A percentile compares a stretch with the other conserved stretches of the same genome.
phyloP scores from a whole-genome alignment of 2,888 invertebrate species.

The Apamea crenata region DNA sequence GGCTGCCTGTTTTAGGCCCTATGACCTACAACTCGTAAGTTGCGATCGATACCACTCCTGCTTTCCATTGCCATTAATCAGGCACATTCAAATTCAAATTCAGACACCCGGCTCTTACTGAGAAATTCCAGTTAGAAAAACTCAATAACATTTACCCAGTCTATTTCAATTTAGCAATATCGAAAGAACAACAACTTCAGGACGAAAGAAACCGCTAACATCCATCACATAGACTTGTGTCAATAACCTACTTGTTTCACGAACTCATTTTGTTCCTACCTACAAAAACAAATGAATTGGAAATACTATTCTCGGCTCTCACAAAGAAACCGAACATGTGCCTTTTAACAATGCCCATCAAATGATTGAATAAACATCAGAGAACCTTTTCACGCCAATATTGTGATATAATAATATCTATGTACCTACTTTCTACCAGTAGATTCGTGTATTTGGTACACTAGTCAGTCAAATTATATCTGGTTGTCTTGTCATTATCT shows the following conservation, averaged over 20 bases:
- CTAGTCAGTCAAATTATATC: too few species aligned
- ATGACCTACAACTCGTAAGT: too few species aligned
- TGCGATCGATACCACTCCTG: too few species aligned
- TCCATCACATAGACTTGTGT: background rate
- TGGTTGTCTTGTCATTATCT: too few species aligned
- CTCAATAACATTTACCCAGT: too few species aligned
- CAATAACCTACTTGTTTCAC: background rate
- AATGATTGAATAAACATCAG: conserved; percentile 52
- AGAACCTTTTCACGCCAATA: conserved; percentile 32
- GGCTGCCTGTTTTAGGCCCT: too few species aligned
- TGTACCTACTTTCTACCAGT: background rate
- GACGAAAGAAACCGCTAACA: conserved; percentile 1
- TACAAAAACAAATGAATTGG: conserved; percentile 44
- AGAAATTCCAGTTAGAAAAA: too few species aligned
- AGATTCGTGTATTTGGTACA: conserved; percentile 7
- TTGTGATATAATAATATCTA: conserved; percentile 22
- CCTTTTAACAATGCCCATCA: conserved; percentile 44
- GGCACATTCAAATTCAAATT: too few species aligned
- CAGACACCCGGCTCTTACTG: too few species aligned
- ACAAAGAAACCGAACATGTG: conserved; percentile 36
- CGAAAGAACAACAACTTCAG: too few species aligned
- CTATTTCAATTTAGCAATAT: too few species aligned
- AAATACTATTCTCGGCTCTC: conserved; percentile 34
- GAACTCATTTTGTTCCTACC: conserved; percentile 21
- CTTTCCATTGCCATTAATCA: too few species aligned